These are phyloP conservation scores for Machimus rusticus DNA, from an alignment of 2,888 invertebrate genomes.

Conservation along the genomic window DNA sequence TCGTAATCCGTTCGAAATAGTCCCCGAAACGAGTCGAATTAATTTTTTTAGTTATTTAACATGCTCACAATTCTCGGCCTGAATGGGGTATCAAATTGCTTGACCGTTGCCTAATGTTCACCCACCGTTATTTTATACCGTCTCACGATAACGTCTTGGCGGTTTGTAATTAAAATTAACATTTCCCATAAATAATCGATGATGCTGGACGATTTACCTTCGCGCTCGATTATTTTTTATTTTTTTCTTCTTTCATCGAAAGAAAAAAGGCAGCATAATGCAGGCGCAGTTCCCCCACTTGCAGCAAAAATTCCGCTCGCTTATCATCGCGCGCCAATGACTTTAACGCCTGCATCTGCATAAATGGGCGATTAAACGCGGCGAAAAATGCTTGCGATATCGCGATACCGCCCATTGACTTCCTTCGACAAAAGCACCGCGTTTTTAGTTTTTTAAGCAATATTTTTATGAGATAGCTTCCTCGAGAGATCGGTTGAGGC, in stretches of 20 bases:
- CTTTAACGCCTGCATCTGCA: slow-evolving; percentile 24
- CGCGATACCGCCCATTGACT: background rate
- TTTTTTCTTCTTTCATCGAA: background rate
- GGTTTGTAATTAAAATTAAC: slow-evolving; percentile 12
- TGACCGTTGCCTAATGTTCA: background rate
- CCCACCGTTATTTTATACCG: background rate
- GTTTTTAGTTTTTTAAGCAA: background rate
- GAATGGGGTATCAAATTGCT: background rate
- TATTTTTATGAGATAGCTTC: background rate
- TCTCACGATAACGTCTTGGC: background rate
- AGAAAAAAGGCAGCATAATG: background rate
- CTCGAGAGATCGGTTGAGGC: background rate
- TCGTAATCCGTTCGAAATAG: background rate
- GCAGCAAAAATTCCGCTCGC: background rate
- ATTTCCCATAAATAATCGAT: background rate
- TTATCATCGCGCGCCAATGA: background rate
- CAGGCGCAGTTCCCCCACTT: background rate
- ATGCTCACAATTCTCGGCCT: background rate
- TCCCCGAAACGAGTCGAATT: background rate
- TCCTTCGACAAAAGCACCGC: background rate
- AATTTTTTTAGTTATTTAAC: background rate
- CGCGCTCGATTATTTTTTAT: background rate
- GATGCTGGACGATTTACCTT: background rate
- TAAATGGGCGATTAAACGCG: slow-evolving; percentile 6
- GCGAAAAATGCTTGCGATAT: background rate